phyloP scores from a whole-genome alignment of 2,797 vertebrate genomes.

The Sebastes hubbsi region DNA sequence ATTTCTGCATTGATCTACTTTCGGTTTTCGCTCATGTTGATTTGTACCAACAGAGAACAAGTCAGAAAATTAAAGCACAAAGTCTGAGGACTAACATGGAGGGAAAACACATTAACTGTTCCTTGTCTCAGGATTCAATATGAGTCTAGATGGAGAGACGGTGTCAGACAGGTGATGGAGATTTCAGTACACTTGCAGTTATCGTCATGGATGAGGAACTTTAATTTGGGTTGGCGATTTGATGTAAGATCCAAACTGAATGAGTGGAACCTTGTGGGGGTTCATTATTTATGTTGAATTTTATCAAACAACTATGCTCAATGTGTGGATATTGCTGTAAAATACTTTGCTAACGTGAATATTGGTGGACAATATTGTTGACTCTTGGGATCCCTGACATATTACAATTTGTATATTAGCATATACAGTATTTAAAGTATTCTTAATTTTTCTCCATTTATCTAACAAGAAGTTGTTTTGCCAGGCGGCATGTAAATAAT shows the following conservation, averaged over 20 bases:
- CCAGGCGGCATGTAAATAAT: slow-evolving; percentile 79
- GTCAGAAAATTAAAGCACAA: slow-evolving; percentile 84
- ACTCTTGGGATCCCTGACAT: slow-evolving; percentile 81
- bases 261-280: slow-evolving; percentile 65
- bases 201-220: slow-evolving; percentile 39
- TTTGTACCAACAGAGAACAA: slow-evolving; percentile 67
- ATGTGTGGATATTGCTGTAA: slow-evolving; percentile 86
- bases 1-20: slow-evolving; percentile 61
- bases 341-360: slow-evolving; percentile 88
- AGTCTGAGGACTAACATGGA: slow-evolving; percentile 83
- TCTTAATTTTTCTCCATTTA: slow-evolving; percentile 59
- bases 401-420: slow-evolving; percentile 84
- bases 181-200: slow-evolving; percentile 52
- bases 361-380: slow-evolving; percentile 85
- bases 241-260: slow-evolving; percentile 66
- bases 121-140: slow-evolving; percentile 98
- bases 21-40: slow-evolving; percentile 41
- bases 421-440: slow-evolving; percentile 80
- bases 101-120: slow-evolving; percentile 87
- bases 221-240: slow-evolving; percentile 46
- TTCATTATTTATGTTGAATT: slow-evolving; percentile 80
- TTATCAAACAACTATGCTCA: slow-evolving; percentile 78
- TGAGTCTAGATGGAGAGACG: slow-evolving; percentile 88
- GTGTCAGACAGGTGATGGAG: slow-evolving; percentile 42
- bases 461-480: slow-evolving; percentile 57